Evolutionary conservation across 2,797 vertebrate species (phyloP).

Genomic region (Botia kubotai): DNA sequence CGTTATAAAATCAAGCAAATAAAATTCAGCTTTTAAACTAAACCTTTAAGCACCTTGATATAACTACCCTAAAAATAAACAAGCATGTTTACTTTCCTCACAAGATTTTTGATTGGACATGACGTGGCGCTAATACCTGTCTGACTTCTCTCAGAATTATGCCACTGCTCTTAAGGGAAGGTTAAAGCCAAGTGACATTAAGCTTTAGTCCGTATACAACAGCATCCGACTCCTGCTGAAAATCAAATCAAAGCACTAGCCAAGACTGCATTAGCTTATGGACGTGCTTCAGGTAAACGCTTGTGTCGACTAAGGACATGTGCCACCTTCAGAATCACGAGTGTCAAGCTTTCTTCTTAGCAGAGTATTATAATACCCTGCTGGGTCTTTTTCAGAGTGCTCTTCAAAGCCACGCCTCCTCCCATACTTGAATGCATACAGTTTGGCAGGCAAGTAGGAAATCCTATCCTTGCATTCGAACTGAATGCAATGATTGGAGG

Average conservation of each 20-base stretch:
- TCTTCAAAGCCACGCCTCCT: too few species aligned
- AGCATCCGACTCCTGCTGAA: slow-evolving; percentile 33
- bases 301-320: slow-evolving; percentile 1
- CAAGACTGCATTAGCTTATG: slow-evolving; percentile 36
- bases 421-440: too few species aligned
- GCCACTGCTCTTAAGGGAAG: slow-evolving; percentile 37
- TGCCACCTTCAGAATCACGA: slow-evolving; percentile 11
- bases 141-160: slow-evolving; percentile 50
- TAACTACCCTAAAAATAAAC: slow-evolving; percentile 27
- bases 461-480: too few species aligned
- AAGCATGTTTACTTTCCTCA: slow-evolving; percentile 18
- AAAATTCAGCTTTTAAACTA: not conserved
- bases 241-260: slow-evolving; percentile 41
- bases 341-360: not conserved
- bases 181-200: slow-evolving; percentile 52
- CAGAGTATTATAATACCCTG: slow-evolving; percentile 7
- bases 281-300: slow-evolving; percentile 25
- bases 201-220: slow-evolving; percentile 33
- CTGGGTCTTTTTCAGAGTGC: not conserved
- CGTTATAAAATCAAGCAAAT: too few species aligned
- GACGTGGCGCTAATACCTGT: not conserved
- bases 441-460: too few species aligned
- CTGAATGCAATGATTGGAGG: too few species aligned
- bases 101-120: slow-evolving; percentile 48
- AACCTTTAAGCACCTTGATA: not conserved